Base-by-base conservation (phyloP, 2,113 vertebrate species). In the Aepyceros melampus region DNA sequence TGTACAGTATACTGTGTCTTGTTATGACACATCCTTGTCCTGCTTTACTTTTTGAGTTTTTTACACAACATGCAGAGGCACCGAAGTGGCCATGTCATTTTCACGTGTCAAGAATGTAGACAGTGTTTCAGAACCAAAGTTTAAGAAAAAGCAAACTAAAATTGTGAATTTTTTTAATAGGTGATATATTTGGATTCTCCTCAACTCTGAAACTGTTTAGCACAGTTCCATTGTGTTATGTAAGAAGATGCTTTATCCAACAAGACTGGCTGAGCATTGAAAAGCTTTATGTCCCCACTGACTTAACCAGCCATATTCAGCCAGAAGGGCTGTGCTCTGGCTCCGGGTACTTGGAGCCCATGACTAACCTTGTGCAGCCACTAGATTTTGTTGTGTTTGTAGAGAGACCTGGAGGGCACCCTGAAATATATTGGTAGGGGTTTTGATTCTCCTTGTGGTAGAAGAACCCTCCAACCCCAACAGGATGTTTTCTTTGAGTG, bases 121-220 rank as follows among this genome's bases (percentile, higher is more conserved):
- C 97, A 98, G 98, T 99, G 98, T 99, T 99, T 99, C 93, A 97
- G 95, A 98, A 99, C 96, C 98, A 99, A 98, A 99, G 97, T 98
- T 98, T 98, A 98, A 98, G 97, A 96, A 95, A 78, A 98, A 97
- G 49, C 84, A 98, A 98, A 98, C 95, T 98, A 98, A 98, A 99
- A 98, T 96, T 84, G 88, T 97, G 97, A 98, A 97, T 93, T 95
- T 98, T 98, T 97, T 97, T 1, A 71, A 98, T 97, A 95, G 87
- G n/a, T 84, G 89, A 97, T 97, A 97, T 98, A 97, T 98, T 98
- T 96, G 98, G 98, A 95, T 98, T 98, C 96, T 98, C 98, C 89
- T 97, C 91, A 97, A 89, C 93, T 97, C 97, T 95, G 95, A 97
- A 98, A 94, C 94, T 60, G 62, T 97, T 25, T 78, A 0, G 78